phyloP scores from a whole-genome alignment of 1,140 invertebrate genomes.

The Trichonephila clavata region DNA sequence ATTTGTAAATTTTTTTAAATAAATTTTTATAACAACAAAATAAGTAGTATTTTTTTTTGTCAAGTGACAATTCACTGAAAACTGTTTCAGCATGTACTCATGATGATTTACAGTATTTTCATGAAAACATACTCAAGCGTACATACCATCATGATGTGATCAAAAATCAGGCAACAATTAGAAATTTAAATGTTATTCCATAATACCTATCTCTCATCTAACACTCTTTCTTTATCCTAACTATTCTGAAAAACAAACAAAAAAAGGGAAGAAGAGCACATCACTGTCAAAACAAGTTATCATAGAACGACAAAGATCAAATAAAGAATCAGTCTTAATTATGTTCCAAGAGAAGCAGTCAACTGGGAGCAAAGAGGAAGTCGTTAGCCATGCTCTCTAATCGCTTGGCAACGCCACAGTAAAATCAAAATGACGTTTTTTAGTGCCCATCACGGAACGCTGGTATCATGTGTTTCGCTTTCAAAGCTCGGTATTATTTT shows the following conservation, averaged over 20 bases:
- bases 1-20: too few relatives aligned
- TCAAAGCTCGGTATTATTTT: not conserved
- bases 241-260: not conserved
- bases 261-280: not conserved
- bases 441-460: not conserved
- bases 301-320: not conserved
- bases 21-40: too few relatives aligned
- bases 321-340: conserved; percentile 16
- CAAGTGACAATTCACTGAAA: too few relatives aligned
- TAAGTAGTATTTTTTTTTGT: too few relatives aligned
- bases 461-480: not conserved
- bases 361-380: conserved; percentile 55
- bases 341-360: not conserved
- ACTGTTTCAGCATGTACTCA: too few relatives aligned
- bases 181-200: too few relatives aligned
- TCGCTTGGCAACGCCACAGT: conserved; percentile 55
- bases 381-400: conserved; percentile 43
- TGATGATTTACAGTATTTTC: too few relatives aligned
- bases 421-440: conserved; percentile 48
- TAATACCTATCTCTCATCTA: too few relatives aligned
- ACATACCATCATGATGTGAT: too few relatives aligned
- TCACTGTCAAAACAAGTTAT: not conserved
- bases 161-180: too few relatives aligned
- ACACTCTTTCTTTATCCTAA: too few relatives aligned
- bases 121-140: too few relatives aligned